Percentiles rank a stretch among this genome's conserved stretches.
Evolutionary conservation across 2,797 vertebrate genomes (phyloP).

Genomic region (Rhabdomys pumilio): DNA sequence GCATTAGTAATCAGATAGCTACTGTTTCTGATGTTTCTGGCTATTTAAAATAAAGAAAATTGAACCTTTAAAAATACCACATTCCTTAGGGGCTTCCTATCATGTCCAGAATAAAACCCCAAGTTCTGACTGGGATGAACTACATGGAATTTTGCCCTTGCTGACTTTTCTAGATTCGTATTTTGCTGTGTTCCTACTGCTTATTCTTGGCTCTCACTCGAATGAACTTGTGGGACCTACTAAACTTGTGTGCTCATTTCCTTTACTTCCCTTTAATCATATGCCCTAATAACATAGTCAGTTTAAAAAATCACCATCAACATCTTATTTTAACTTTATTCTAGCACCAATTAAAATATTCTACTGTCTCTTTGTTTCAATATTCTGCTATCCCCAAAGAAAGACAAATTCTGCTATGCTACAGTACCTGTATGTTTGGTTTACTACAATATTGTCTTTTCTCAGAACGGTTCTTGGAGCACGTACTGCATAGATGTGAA

Average conservation of each 20-base stretch:
- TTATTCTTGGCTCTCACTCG: constrained; percentile 20
- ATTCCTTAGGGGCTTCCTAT: background rate
- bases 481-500: background rate
- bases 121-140: background rate
- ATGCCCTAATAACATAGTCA: background rate
- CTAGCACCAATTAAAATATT: background rate
- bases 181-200: background rate
- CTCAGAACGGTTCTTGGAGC: constrained; percentile 10
- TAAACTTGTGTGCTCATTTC: background rate
- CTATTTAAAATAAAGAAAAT: background rate
- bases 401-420: background rate
- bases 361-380: constrained; percentile 16
- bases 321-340: constrained; percentile 3
- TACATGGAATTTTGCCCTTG: background rate
- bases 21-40: constrained; percentile 29
- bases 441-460: background rate
- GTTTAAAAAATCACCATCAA: background rate
- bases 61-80: background rate
- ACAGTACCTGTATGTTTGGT: background rate
- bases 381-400: background rate
- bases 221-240: background rate
- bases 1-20: constrained; percentile 16
- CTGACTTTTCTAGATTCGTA: background rate
- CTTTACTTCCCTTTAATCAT: constrained; percentile 2
- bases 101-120: background rate